Percentiles rank a stretch among this genome's conserved stretches.
These are phyloP conservation scores for Callorhinus ursinus DNA, from an alignment of 2,113 vertebrate species.

Conservation along the genomic window DNA sequence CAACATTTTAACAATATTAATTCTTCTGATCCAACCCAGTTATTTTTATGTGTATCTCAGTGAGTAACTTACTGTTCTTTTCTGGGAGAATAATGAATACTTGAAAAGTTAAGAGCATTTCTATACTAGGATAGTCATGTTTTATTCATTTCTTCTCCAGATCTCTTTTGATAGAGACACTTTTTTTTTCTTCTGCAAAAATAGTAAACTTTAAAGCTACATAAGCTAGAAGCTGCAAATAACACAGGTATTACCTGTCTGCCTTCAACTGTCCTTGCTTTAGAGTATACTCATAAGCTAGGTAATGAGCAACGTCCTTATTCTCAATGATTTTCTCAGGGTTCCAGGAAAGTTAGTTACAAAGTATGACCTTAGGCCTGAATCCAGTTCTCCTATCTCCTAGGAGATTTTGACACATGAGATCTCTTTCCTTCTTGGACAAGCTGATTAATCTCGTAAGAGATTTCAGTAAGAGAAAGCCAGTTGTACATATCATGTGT, in stretches of 20 bases:
- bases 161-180: constrained; percentile 20
- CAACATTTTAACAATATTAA: neutral
- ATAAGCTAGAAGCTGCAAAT: neutral
- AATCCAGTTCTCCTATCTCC: neutral
- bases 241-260: neutral
- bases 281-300: neutral
- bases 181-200: constrained; percentile 37
- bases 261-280: neutral
- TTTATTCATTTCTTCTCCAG: constrained; percentile 54
- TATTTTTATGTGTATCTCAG: neutral
- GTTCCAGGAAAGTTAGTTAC: neutral
- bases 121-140: neutral
- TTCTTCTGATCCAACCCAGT: neutral
- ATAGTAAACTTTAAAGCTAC: constrained; percentile 36
- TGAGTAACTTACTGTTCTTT: neutral
- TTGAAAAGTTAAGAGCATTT: constrained; percentile 50
- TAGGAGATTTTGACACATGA: constrained; percentile 16
- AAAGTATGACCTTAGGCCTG: neutral
- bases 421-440: neutral
- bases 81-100: neutral
- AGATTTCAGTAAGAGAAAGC: neutral
- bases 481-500: neutral
- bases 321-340: neutral
- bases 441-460: constrained; percentile 7
- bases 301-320: neutral